Conservation (phyloP, 2,888 invertebrate genomes). For the Parnassius mnemosyne region DNA sequence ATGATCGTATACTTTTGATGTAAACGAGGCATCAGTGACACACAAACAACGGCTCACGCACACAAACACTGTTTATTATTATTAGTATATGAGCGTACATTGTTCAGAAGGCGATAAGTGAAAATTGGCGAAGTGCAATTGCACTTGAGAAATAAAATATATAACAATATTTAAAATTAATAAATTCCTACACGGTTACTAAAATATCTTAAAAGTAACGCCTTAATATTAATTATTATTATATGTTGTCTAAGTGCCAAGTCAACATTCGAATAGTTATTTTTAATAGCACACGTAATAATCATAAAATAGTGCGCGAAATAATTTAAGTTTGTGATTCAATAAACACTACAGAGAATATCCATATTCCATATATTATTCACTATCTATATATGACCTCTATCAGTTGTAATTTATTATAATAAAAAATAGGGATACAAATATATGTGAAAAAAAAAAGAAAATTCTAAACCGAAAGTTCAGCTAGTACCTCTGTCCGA, state of each 20-base stretch:
- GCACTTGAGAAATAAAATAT: conserved; percentile 21
- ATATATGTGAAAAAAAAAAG: background rate
- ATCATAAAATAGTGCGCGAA: no score
- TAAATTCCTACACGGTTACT: background rate
- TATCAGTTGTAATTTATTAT: no score
- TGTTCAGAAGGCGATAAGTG: conserved; percentile 47
- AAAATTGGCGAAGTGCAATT: conserved; percentile 35
- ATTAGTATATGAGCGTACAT: conserved; percentile 39
- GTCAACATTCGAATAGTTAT: no score
- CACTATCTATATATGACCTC: no score
- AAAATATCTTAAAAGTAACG: background rate
- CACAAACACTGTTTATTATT: conserved; percentile 41
- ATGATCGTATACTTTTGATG: conserved; percentile 24
- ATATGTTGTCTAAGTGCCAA: background rate
- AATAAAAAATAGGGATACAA: background rate
- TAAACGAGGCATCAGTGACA: conserved; percentile 41
- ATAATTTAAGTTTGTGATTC: no score
- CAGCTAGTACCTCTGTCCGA: conserved; percentile 47
- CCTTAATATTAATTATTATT: background rate
- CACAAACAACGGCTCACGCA: conserved; percentile 38
- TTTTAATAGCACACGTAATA: no score
- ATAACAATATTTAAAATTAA: background rate
- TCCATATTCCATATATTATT: no score
- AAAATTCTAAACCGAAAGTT: conserved; percentile 37
- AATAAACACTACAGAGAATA: no score